phyloP scores from a whole-genome alignment of 1,140 invertebrate species.

The Dendroctonus ponderosae region DNA sequence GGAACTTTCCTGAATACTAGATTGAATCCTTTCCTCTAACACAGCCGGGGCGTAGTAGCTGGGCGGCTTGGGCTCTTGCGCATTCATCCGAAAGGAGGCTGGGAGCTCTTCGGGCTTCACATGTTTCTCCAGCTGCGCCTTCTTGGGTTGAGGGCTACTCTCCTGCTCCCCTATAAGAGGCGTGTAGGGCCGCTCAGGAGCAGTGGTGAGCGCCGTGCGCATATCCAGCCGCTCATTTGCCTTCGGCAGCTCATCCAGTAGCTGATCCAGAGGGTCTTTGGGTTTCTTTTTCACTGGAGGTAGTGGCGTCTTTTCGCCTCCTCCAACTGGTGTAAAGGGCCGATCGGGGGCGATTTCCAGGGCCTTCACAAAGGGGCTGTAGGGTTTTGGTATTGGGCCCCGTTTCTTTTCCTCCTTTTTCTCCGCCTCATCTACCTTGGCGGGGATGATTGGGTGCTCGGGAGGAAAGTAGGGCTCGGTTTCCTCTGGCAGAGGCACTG shows the following conservation, averaged over 20 bases:
- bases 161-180: conserved; percentile 36
- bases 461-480: conserved; percentile 62
- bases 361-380: conserved; percentile 63
- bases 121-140: conserved; percentile 32
- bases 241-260: conserved; percentile 52
- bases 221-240: conserved; percentile 50
- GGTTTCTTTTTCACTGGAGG: conserved; percentile 43
- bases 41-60: conserved; percentile 33
- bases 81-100: conserved; percentile 35
- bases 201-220: conserved; percentile 54
- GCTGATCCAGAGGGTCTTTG: conserved; percentile 41
- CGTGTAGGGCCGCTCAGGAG: conserved; percentile 49
- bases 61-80: conserved; percentile 35
- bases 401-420: conserved; percentile 52
- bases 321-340: conserved; percentile 58
- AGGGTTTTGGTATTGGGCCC: conserved; percentile 28
- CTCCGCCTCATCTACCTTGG: conserved; percentile 51
- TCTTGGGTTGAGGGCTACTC: conserved; percentile 10
- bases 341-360: conserved; percentile 67
- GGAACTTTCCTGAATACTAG: conserved; percentile 26
- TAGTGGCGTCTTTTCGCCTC: conserved; percentile 40
- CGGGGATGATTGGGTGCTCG: conserved; percentile 54
- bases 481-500: conserved; percentile 59
- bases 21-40: conserved; percentile 25
- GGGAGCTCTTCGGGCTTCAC: conserved; percentile 38